These are phyloP conservation scores for Mesembrinibis cayennensis DNA, from an alignment of 2,113 vertebrate genomes.

Conservation along the genomic window DNA sequence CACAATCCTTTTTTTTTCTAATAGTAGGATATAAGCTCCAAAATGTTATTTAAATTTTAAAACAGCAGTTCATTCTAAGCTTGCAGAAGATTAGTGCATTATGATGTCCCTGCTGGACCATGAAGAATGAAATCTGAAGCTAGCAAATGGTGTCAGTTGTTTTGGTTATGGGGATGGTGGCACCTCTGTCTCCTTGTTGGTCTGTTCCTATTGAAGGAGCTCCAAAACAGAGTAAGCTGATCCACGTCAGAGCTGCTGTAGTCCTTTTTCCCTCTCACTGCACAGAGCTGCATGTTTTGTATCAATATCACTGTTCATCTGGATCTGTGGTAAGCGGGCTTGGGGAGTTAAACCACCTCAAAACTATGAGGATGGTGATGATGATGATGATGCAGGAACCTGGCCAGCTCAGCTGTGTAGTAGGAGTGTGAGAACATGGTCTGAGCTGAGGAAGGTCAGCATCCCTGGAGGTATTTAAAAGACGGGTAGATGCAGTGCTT, in stretches of 20 bases:
- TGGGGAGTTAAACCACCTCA: background rate
- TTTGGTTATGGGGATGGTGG: background rate
- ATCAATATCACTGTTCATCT: background rate
- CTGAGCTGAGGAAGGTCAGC: background rate
- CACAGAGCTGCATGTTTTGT: background rate
- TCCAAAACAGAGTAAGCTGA: background rate
- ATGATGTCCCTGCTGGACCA: background rate
- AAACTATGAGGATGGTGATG: background rate
- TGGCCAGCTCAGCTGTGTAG: background rate
- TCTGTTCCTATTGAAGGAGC: background rate
- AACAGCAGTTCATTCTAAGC: background rate
- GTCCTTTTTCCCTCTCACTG: background rate
- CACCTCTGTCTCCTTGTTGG: background rate
- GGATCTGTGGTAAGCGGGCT: background rate
- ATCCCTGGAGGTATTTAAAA: no score
- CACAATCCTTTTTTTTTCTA: background rate
- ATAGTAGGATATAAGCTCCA: background rate
- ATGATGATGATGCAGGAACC: background rate
- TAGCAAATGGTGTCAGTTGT: background rate
- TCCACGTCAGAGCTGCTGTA: background rate
- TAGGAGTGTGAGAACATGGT: background rate
- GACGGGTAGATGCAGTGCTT: no score
- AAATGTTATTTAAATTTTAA: conserved; percentile 22
- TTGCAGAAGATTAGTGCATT: background rate
- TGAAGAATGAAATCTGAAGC: background rate